phyloP scores from a whole-genome alignment of 2,888 invertebrate genomes.

The Hirtodrosophila histrioides region DNA sequence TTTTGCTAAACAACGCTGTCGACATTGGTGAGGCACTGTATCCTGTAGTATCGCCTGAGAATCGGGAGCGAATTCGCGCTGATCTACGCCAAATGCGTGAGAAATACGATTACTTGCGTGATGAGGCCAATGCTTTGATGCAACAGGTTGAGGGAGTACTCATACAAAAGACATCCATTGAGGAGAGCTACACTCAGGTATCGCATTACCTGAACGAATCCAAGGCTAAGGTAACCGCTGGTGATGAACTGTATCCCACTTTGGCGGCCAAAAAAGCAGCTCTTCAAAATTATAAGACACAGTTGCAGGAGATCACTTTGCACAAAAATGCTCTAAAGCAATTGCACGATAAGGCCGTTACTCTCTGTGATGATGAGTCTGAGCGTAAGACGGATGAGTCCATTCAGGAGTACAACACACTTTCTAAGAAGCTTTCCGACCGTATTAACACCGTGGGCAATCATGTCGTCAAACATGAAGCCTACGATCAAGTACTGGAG shows the following conservation, averaged over 20 bases:
- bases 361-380: constrained; percentile 91
- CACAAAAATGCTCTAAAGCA: constrained; percentile 94
- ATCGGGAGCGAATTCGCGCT: constrained; percentile 92
- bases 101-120: constrained; percentile 92
- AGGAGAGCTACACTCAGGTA: constrained; percentile 95
- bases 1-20: constrained; percentile 90
- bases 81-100: constrained; percentile 92
- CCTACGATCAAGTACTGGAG: constrained; percentile 92
- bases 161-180: constrained; percentile 95
- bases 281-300: constrained; percentile 91
- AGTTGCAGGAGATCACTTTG: constrained; percentile 93
- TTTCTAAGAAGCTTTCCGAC: constrained; percentile 88
- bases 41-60: constrained; percentile 93
- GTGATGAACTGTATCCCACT: constrained; percentile 90
- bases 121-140: constrained; percentile 92
- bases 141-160: constrained; percentile 95
- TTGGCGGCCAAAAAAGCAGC: constrained; percentile 95
- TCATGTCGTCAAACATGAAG: constrained; percentile 92
- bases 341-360: constrained; percentile 91
- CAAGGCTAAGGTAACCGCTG: constrained; percentile 89
- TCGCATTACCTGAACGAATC: constrained; percentile 93
- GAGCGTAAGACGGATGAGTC: constrained; percentile 90
- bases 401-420: constrained; percentile 89
- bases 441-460: constrained; percentile 88
- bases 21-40: constrained; percentile 95